phyloP scores from a whole-genome alignment of 2,113 vertebrate species.

The Murina feae region DNA sequence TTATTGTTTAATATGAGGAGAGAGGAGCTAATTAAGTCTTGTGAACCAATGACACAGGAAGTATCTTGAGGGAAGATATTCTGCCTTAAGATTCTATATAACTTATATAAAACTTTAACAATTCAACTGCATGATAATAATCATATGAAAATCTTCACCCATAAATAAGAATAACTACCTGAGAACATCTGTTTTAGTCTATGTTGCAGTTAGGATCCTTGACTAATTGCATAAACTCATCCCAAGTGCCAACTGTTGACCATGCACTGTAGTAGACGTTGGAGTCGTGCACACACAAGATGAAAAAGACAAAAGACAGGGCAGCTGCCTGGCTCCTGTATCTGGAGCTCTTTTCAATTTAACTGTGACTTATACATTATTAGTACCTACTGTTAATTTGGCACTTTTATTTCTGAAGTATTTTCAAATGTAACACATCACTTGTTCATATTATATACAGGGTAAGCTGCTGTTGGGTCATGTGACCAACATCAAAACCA shows the following conservation, averaged over 20 bases:
- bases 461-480: not conserved
- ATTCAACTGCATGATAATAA: not conserved
- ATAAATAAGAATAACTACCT: not conserved
- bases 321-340: not conserved
- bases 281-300: not conserved
- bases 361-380: not conserved
- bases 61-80: not conserved
- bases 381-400: not conserved
- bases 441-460: not conserved
- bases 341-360: not conserved
- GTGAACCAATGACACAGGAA: not conserved
- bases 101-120: not conserved
- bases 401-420: not conserved
- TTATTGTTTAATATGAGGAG: not conserved
- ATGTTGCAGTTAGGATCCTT: not conserved
- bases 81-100: not conserved
- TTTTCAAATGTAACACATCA: not conserved
- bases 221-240: not conserved
- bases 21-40: not conserved
- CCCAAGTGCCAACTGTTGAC: not conserved
- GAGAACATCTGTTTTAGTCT: not conserved
- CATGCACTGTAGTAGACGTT: not conserved
- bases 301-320: not conserved
- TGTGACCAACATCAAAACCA: slow-evolving; percentile 16
- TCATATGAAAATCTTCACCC: slow-evolving; percentile 12